A percentile compares a stretch with the other conserved stretches of the same genome.
Evolutionary conservation across 2,888 invertebrate genomes (phyloP).

Genomic region (Drosophila melanosoma): DNA sequence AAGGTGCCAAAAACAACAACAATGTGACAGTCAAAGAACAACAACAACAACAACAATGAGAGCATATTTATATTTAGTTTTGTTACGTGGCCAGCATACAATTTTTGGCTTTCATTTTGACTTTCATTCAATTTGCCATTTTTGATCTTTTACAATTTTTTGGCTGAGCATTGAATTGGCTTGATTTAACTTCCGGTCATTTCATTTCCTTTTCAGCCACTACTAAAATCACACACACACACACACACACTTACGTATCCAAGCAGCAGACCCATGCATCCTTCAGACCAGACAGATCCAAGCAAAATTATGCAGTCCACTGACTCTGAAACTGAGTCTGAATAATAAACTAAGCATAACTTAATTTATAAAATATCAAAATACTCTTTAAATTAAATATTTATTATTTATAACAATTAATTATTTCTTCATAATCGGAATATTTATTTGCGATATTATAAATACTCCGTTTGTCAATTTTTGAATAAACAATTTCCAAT

Average conservation of each 20-base stretch:
- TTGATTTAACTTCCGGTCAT: conserved; percentile 79
- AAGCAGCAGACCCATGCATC: background rate
- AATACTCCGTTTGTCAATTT: no score
- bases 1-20: conserved; percentile 44
- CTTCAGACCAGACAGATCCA: background rate
- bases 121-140: conserved; percentile 56
- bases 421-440: background rate
- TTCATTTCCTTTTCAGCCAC: conserved; percentile 71
- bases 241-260: background rate
- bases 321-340: background rate
- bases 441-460: background rate
- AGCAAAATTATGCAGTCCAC: conserved; percentile 6
- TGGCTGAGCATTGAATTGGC: conserved; percentile 56
- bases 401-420: background rate
- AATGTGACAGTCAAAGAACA: background rate
- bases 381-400: background rate
- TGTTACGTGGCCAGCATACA: conserved; percentile 69
- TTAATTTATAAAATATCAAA: background rate
- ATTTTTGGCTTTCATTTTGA: conserved; percentile 45
- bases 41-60: conserved; percentile 11
- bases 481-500: background rate
- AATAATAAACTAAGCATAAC: background rate
- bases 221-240: conserved; percentile 20
- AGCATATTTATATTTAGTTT: conserved; percentile 63
- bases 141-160: conserved; percentile 42